phyloP scores from a whole-genome alignment of 2,113 vertebrate species.

The Oplegnathus fasciatus region DNA sequence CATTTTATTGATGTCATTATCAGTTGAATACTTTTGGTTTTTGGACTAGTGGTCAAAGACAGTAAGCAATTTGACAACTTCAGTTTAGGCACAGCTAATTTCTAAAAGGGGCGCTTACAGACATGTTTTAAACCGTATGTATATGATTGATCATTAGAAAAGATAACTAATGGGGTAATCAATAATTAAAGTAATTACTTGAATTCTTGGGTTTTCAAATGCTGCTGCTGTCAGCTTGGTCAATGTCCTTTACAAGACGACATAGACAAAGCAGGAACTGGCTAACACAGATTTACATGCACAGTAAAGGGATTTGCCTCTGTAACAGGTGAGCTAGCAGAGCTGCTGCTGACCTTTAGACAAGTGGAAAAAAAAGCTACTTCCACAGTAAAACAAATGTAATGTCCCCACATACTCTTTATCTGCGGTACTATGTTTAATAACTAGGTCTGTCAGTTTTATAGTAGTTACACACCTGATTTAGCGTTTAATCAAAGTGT shows the following conservation, averaged over 20 bases:
- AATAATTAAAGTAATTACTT: no score
- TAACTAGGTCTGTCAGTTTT: neutral
- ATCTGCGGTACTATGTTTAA: neutral
- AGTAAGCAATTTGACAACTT: neutral
- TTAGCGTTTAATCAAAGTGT: neutral
- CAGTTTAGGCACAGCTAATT: neutral
- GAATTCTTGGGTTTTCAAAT: no score
- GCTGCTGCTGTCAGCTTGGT: neutral
- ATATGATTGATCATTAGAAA: no score
- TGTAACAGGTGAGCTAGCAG: neutral
- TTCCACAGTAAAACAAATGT: neutral
- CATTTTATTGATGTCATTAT: neutral
- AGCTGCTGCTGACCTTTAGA: neutral
- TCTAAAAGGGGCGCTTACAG: no score
- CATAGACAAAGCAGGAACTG: neutral
- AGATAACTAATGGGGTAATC: no score
- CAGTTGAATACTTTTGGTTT: neutral
- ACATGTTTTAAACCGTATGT: no score
- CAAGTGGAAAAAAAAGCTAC: neutral
- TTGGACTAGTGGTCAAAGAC: neutral
- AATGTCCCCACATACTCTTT: neutral
- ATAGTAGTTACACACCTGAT: neutral
- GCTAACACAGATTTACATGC: neutral
- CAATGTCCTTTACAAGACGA: neutral
- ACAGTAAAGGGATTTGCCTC: neutral